phyloP scores from a whole-genome alignment of 1,140 invertebrate species.

The Diorhabda sublineata region DNA sequence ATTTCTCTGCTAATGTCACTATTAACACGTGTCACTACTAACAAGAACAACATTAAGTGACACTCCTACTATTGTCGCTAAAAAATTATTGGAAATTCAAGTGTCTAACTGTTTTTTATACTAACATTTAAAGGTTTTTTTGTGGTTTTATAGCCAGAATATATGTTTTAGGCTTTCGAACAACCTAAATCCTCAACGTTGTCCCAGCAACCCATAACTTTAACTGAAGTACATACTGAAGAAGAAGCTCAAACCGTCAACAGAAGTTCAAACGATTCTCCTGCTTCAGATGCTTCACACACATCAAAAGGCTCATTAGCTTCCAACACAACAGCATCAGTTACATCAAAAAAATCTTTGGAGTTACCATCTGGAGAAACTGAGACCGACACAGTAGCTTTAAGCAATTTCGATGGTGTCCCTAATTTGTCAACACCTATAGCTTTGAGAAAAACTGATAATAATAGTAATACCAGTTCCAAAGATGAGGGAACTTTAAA shows the following conservation, averaged over 20 bases:
- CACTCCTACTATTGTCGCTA: no score
- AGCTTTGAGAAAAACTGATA: background rate
- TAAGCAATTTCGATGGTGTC: background rate
- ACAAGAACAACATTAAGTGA: no score
- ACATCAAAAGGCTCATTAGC: conserved; percentile 32
- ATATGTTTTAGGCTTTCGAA: conserved; percentile 27
- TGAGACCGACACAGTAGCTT: background rate
- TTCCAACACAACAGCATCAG: conserved; percentile 35
- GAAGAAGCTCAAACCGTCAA: conserved; percentile 25
- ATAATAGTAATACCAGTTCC: background rate
- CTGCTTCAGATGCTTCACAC: conserved; percentile 31
- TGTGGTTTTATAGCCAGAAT: no score
- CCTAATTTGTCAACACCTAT: background rate
- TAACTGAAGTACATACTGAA: conserved; percentile 34
- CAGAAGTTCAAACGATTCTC: conserved; percentile 26
- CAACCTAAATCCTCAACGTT: conserved; percentile 36
- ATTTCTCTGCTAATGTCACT: no score
- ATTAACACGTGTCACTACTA: no score
- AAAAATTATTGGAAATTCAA: background rate
- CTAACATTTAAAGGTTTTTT: background rate
- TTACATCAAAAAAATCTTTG: conserved; percentile 31
- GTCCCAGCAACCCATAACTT: conserved; percentile 29
- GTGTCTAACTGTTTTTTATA: background rate
- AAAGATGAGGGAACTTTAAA: conserved; percentile 14
- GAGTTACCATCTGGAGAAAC: conserved; percentile 14